Conservation (phyloP, 37 sponge, comb jelly and placozoan genomes). For the Amphimedon queenslandica region DNA sequence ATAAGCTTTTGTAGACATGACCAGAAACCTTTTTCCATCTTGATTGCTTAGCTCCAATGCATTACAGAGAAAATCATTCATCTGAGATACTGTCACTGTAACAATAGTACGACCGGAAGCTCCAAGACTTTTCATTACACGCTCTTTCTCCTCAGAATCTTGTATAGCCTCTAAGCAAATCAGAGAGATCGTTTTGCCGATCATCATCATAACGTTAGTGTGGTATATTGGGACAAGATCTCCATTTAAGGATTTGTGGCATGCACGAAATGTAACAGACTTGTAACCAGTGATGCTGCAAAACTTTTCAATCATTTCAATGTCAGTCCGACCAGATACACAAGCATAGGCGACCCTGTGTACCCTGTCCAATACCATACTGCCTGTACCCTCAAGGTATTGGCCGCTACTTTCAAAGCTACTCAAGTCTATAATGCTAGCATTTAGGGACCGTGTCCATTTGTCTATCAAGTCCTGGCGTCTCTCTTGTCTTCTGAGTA, state of each 20-base stretch:
- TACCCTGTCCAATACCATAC: slow-evolving; percentile 75
- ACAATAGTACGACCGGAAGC: slow-evolving; percentile 27
- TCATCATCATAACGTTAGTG: slow-evolving; percentile 74
- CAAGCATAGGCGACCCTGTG: slow-evolving; percentile 60
- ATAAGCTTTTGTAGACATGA: slow-evolving; percentile 64
- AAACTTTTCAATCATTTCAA: slow-evolving; percentile 21
- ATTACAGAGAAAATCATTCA: slow-evolving; percentile 47
- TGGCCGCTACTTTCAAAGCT: slow-evolving; percentile 38
- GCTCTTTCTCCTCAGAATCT: slow-evolving; percentile 10
- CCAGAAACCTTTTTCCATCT: slow-evolving; percentile 28
- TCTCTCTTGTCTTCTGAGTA: slow-evolving; percentile 39
- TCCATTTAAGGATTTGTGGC: neutral
- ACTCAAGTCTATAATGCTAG: slow-evolving; percentile 45
- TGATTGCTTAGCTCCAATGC: slow-evolving; percentile 33
- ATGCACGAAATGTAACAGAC: slow-evolving; percentile 44
- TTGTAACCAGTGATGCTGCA: slow-evolving; percentile 38
- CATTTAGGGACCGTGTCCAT: neutral
- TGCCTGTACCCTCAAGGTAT: slow-evolving; percentile 82
- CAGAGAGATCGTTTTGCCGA: slow-evolving; percentile 43
- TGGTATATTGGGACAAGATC: slow-evolving; percentile 56
- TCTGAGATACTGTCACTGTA: slow-evolving; percentile 23
- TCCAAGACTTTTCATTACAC: slow-evolving; percentile 17
- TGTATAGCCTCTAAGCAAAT: slow-evolving; percentile 55
- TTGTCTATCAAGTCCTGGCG: slow-evolving; percentile 29
- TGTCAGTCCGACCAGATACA: slow-evolving; percentile 49